A percentile compares a stretch with the other conserved stretches of the same genome.
phyloP scores from a whole-genome alignment of 2,113 vertebrate genomes.

The Phalacrocorax brasilianus region DNA sequence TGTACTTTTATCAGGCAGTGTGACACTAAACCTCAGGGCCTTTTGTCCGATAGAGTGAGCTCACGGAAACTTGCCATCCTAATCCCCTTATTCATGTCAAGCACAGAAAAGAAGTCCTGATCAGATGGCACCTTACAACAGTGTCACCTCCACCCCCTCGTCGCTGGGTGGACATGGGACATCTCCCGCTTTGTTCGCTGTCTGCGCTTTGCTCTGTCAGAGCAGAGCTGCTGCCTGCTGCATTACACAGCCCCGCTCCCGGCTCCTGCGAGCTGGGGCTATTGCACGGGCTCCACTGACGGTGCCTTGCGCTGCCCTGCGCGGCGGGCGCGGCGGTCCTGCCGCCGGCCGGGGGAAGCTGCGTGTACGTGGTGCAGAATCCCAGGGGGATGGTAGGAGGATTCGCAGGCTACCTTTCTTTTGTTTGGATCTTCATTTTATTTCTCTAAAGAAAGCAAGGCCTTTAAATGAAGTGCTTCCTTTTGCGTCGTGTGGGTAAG shows the following conservation, averaged over 20 bases:
- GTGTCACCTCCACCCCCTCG: constrained; percentile 79
- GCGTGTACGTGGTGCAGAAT: not conserved
- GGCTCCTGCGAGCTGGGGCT: not conserved
- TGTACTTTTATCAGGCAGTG: constrained; percentile 96
- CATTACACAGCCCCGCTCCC: not conserved
- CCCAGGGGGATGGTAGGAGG: not conserved
- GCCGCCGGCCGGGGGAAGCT: not conserved
- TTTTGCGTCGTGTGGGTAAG: not conserved
- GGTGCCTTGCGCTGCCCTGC: not conserved
- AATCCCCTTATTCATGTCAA: constrained; percentile 99
- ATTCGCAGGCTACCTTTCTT: not conserved
- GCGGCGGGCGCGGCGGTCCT: fast-evolving
- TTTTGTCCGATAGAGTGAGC: constrained; percentile 92
- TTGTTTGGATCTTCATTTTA: not conserved
- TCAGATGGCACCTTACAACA: constrained; percentile 81
- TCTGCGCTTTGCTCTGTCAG: not conserved
- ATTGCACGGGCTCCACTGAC: fast-evolving
- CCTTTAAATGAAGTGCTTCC: not conserved
- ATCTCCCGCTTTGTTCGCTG: not conserved
- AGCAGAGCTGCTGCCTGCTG: not conserved
- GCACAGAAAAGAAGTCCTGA: constrained; percentile 84
- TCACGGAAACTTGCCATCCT: constrained; percentile 95
- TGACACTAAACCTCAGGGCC: constrained; percentile 88
- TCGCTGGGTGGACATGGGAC: constrained; percentile 79
- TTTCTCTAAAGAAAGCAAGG: not conserved